Evolutionary conservation across 2,797 vertebrate genomes (phyloP).

Genomic region (Leptoclinus maculatus): DNA sequence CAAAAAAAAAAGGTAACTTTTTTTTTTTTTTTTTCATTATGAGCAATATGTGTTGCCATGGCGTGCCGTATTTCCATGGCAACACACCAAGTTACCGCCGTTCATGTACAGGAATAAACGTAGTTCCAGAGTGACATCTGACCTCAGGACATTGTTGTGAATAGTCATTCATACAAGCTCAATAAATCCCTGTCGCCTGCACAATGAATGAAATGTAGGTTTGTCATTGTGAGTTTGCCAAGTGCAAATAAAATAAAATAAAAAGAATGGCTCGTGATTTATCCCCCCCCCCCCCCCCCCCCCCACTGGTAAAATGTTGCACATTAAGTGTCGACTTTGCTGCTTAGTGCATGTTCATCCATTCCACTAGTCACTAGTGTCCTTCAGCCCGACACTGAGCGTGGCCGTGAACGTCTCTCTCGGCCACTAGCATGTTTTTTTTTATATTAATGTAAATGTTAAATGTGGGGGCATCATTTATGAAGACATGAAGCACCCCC

Average conservation of each 20-base stretch:
- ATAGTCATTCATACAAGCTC: constrained; percentile 52
- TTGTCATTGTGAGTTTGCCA: constrained; percentile 17
- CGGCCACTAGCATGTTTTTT: constrained; percentile 38
- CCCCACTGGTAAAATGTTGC: constrained; percentile 33
- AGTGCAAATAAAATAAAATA: constrained; percentile 3
- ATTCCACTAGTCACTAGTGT: constrained; percentile 10
- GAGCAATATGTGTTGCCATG: constrained; percentile 47
- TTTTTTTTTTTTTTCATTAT: constrained; percentile 57
- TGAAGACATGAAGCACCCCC: constrained; percentile 40
- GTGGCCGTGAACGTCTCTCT: constrained; percentile 20
- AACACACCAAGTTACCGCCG: constrained; percentile 64
- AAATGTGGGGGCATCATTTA: constrained; percentile 68
- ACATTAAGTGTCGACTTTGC: constrained; percentile 13
- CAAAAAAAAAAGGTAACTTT: constrained; percentile 49
- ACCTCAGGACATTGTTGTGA: constrained; percentile 59
- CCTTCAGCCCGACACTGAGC: constrained; percentile 20
- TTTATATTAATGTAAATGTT: constrained; percentile 59
- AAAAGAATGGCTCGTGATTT: neutral
- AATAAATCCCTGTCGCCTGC: constrained; percentile 27
- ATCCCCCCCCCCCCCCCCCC: no score
- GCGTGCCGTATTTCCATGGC: constrained; percentile 71
- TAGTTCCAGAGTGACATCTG: constrained; percentile 18
- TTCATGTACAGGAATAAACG: constrained; percentile 61
- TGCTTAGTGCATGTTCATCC: constrained; percentile 21
- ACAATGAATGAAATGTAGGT: constrained; percentile 20